Base-by-base conservation (phyloP, 2,888 invertebrate genomes). In the Cecidostiba fungosa region DNA sequence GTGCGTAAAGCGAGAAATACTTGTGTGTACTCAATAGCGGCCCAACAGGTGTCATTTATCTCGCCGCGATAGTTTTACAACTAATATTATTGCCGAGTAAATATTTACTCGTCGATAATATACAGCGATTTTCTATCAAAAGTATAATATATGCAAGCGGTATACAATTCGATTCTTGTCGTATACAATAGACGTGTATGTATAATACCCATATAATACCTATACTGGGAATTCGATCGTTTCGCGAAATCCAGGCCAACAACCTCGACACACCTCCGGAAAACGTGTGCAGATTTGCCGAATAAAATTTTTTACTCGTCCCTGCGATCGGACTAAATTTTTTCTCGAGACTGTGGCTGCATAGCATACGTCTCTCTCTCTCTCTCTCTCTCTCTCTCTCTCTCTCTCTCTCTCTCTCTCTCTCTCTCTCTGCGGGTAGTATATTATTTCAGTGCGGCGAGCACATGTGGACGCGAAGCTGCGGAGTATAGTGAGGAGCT, bases 361-460 rank as follows among this genome's bases (percentile, higher is more conserved):
- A 23, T 59, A 59, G n/a, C 54, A 36, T n/a, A n/a, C 54, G 43
- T 50, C n/a, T 32, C 69, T 29, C 26, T 8, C 39, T 54, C 59
- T n/a, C 74, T n/a, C n/a, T n/a, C 10, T 47, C 74, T 47, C 66
- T 43, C 23, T 4, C 36, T 54, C 59, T n/a, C 74, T n/a, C 10
- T 47, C 74, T 4, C n/a, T n/a, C 72, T 26, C 43, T 39, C 29
- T 72, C 23, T 72, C 29, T 43, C 39, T 72, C n/a, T 10, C n/a
- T 54, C 76, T 32, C 77, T 43, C 39, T 8, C 26, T 26, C 29
- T 36, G 50, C 79, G 66, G 29, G 39, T 29, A n/a, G 32, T 91
- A 89, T 90, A 90, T 92, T 92, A 92, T 92, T 92, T 92, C 90
- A 91, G 90, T 90, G 89, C 87, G 89, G 88, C 86, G 89, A 69